Evolutionary conservation across 1,140 invertebrate genomes (phyloP), one percentile per base, ranked within the genome.

Genomic region (Condylostylus longicornis): DNA sequence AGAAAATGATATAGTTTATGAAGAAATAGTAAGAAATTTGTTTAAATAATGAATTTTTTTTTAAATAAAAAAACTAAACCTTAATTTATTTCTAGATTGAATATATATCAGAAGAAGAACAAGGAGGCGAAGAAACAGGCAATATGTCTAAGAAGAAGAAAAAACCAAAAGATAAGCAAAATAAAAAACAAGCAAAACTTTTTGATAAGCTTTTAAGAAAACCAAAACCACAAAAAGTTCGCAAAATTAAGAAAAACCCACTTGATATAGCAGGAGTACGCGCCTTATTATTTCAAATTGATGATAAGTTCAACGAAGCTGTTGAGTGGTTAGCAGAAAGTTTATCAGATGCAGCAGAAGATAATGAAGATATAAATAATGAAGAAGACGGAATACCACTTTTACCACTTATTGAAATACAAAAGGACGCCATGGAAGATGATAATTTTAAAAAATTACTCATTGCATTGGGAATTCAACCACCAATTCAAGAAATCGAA

Each of bases 261-360:
- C 31, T 60, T 9, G 54, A 59, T 44, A 40, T 54, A n/a, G 53
- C 47, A 32, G 52, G 50, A 1, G 42, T 58, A 1, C 42, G 39
- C 13, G 47, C 42, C 1, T 23, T 58, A 13, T 37, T 60, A 12
- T 33, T 22, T 5, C 43, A 52, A 38, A 46, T 60, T 20, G 46
- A 57, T 35, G 54, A 55, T 50, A 62, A 60, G 40, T 66, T 70
- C 59, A 59, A 54, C 30, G 54, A 64, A 17, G 62, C 69, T 20
- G 38, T 77, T 30, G 64, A 69, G 43, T 77, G 74, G 74, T 45
- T 75, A 18, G 65, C 64, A 47, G 72, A 76, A 50, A 68, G 67
- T 41, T 51, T 76, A 22, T 58, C 67, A 35, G 74, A 76, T 40
- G 66, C 65, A 37, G 55, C 72, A 41, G 72, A 74, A 41, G 72